phyloP scores from a whole-genome alignment of 1,140 invertebrate genomes.

The Ladona fulva region DNA sequence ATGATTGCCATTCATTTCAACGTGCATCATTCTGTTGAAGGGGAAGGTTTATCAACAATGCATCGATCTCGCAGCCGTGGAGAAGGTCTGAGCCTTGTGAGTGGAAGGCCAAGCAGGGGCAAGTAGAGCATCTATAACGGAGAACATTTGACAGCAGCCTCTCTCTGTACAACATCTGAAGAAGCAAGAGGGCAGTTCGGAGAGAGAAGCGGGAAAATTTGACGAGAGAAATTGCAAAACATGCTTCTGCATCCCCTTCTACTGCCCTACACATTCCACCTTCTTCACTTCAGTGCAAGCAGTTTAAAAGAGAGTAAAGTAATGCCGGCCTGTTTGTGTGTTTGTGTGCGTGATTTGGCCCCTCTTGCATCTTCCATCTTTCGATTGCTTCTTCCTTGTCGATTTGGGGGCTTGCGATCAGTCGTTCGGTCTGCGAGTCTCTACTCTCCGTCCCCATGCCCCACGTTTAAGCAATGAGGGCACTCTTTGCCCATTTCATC shows the following conservation, averaged over 20 bases:
- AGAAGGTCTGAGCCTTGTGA: constrained; percentile 54
- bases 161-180: not conserved
- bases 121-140: not conserved
- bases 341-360: not conserved
- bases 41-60: constrained; percentile 42
- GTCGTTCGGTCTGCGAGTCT: not conserved
- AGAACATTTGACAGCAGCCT: not conserved
- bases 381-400: not conserved
- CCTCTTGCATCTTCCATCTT: not conserved
- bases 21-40: constrained; percentile 28
- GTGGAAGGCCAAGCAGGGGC: constrained; percentile 33
- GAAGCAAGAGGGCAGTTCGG: not conserved
- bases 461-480: not conserved
- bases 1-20: too few species aligned
- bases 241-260: not conserved
- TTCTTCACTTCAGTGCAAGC: not conserved
- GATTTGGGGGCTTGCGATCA: not conserved
- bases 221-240: not conserved
- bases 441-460: not conserved
- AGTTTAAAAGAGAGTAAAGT: not conserved
- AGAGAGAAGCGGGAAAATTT: not conserved
- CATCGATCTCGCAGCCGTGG: constrained; percentile 55
- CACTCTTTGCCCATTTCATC: not conserved
- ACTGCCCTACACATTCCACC: not conserved
- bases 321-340: not conserved